Conservation (phyloP, 2,888 invertebrate species). For the Rotaria socialis region DNA sequence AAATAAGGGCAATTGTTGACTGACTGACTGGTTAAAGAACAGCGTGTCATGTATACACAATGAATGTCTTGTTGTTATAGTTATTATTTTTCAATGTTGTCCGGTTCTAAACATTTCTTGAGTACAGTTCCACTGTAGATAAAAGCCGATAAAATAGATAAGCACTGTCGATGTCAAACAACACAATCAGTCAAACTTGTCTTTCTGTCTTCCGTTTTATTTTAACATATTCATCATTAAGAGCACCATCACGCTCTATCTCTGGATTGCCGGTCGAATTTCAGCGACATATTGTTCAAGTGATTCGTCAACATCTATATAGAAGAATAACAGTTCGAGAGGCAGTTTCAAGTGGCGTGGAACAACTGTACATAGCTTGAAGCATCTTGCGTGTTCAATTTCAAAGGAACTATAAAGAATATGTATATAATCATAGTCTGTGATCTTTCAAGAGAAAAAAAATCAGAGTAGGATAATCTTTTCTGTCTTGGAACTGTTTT, state of each 20-base stretch:
- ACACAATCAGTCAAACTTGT: constrained; percentile 18
- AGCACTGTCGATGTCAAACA: constrained; percentile 13
- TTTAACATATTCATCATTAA: constrained; percentile 23
- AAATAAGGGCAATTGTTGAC: not conserved
- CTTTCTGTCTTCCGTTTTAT: constrained; percentile 18
- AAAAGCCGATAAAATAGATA: not conserved
- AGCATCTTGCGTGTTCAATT: not conserved
- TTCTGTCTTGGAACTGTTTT: not conserved
- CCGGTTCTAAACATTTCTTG: not conserved
- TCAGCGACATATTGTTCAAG: constrained; percentile 25
- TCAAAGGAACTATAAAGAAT: not conserved
- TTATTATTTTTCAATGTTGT: not conserved
- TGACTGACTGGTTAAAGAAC: not conserved
- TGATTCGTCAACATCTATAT: constrained; percentile 19
- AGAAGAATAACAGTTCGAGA: constrained; percentile 18
- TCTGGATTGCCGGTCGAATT: not conserved
- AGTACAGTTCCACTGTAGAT: not conserved
- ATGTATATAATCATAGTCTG: constrained; percentile 1
- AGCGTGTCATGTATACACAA: not conserved
- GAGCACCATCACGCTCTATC: not conserved
- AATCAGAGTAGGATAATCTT: not conserved
- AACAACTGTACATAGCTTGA: not conserved
- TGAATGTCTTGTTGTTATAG: not conserved
- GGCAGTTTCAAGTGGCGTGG: constrained; percentile 2
- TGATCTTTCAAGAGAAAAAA: not conserved